Percentiles rank a stretch among this genome's conserved stretches.
Conservation (phyloP, 2,113 vertebrate species). For the Eleginops maclovinus region DNA sequence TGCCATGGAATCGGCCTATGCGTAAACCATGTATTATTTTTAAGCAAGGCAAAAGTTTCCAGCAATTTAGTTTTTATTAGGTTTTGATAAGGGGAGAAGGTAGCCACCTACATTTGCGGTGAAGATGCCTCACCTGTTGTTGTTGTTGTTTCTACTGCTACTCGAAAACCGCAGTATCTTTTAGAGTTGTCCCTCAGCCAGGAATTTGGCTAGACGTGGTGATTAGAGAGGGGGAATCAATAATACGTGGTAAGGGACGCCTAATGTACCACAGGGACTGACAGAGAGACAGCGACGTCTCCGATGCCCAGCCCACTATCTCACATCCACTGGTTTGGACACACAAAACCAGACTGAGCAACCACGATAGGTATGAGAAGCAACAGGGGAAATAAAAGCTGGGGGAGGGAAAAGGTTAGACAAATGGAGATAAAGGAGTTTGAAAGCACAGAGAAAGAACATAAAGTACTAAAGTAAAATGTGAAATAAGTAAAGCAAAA, state of each 20-base stretch:
- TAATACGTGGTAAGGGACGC: conserved; percentile 80
- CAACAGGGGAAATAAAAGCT: conserved; percentile 76
- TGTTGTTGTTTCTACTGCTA: conserved; percentile 28
- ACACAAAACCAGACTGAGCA: conserved; percentile 59
- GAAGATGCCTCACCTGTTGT: conserved; percentile 27
- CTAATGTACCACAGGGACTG: conserved; percentile 80
- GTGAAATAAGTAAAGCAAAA: background rate
- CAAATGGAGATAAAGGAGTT: conserved; percentile 49
- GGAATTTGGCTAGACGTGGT: conserved; percentile 61
- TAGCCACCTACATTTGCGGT: background rate
- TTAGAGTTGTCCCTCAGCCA: conserved; percentile 20
- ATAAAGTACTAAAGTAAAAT: background rate
- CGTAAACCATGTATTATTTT: too few relatives aligned
- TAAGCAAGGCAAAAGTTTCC: too few relatives aligned
- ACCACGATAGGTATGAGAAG: conserved; percentile 49
- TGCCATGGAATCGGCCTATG: too few relatives aligned
- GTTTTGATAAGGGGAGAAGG: too few relatives aligned
- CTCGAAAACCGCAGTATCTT: conserved; percentile 2
- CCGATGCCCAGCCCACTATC: conserved; percentile 49
- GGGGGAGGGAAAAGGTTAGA: conserved; percentile 55
- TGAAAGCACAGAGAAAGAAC: conserved; percentile 32
- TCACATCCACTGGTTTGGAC: conserved; percentile 63
- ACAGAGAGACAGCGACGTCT: conserved; percentile 65
- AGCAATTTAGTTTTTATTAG: too few relatives aligned
- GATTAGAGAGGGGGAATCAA: conserved; percentile 77